Percentiles rank a stretch among this genome's conserved stretches.
Evolutionary conservation across 1,140 invertebrate genomes (phyloP).

Genomic region (Varroa destructor): DNA sequence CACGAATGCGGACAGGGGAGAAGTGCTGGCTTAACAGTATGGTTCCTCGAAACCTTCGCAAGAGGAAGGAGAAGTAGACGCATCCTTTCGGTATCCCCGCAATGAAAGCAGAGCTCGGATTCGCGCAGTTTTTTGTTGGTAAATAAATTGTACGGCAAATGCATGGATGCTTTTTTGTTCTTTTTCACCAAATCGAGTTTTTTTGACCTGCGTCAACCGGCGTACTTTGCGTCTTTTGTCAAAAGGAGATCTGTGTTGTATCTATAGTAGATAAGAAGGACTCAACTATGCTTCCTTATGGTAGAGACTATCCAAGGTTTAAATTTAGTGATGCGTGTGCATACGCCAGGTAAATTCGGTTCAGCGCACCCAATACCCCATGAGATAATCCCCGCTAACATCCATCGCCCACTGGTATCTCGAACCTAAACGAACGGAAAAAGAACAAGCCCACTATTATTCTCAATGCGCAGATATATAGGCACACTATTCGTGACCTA

Average conservation of each 20-base stretch:
- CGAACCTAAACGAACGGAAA: conserved; percentile 17
- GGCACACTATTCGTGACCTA: background rate
- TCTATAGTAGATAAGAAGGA: background rate
- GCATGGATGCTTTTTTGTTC: too few relatives aligned
- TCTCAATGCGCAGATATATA: background rate
- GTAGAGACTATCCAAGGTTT: conserved; percentile 63
- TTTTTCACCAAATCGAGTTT: too few relatives aligned
- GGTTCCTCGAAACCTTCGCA: too few relatives aligned
- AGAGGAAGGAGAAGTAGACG: too few relatives aligned
- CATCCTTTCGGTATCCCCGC: too few relatives aligned
- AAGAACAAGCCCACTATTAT: conserved; percentile 14
- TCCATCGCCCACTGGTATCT: conserved; percentile 22
- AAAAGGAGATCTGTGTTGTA: background rate
- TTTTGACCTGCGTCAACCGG: too few relatives aligned
- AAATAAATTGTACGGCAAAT: too few relatives aligned
- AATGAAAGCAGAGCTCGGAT: too few relatives aligned
- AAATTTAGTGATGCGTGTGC: conserved; percentile 83
- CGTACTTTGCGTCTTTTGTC: too few relatives aligned
- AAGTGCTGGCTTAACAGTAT: too few relatives aligned
- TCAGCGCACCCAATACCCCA: conserved; percentile 85
- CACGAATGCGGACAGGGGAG: too few relatives aligned
- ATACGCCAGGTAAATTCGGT: conserved; percentile 76
- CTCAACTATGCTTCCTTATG: conserved; percentile 28
- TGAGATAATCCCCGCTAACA: conserved; percentile 17
- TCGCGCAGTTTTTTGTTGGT: too few relatives aligned